Base-by-base conservation (phyloP, 2,113 vertebrate genomes). In the Clarias magur region DNA sequence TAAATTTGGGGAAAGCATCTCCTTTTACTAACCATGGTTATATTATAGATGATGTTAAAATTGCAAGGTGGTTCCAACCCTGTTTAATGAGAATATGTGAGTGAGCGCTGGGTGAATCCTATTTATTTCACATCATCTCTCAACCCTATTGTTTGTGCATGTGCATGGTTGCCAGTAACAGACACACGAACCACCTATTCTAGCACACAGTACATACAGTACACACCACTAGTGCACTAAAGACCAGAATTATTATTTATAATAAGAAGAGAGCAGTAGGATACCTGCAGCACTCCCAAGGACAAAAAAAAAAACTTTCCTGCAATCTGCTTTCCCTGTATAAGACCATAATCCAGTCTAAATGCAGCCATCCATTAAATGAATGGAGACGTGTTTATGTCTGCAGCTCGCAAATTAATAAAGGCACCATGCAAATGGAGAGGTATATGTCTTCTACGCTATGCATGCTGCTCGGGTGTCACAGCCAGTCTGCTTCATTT, bases 391-490 rank as follows among this genome's bases (percentile, higher is more conserved):
- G 9, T 80, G 85, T 80, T 80, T 59, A 86, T 48, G 53, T 80
- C 48, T 63, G 9, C 60, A 38, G 27, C 85, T 21, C 2, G 21
- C 53, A 68, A 57, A 54, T 38, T 57, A 38, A 86, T 81, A 34
- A 82, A 81, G 73, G 17, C 53, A 56, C 27, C 38, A 80, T 63
- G 76, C 57, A 80, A 84, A 85, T 79, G 23, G 82, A 88, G 88
- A 54, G 82, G n/a, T 84, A 42, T 85, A 21, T 79, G 79, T 85
- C 57, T 16, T 11, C 15, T 42, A 34, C 3, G n/a, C 15, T 5
- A 19, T 73, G 30, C 48, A 1, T 25, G 21, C 56, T 75, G 78
- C 82, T 57, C 42, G 13, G 53, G 78, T 87, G 86, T 87, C 85
- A 85, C 53, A 82, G 57, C 78, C 48, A 19, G 65, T 82, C 53